Evolutionary conservation across 2,797 vertebrate genomes (phyloP), one percentile per base, ranked within the genome.

Genomic region (Hipposideros larvatus): DNA sequence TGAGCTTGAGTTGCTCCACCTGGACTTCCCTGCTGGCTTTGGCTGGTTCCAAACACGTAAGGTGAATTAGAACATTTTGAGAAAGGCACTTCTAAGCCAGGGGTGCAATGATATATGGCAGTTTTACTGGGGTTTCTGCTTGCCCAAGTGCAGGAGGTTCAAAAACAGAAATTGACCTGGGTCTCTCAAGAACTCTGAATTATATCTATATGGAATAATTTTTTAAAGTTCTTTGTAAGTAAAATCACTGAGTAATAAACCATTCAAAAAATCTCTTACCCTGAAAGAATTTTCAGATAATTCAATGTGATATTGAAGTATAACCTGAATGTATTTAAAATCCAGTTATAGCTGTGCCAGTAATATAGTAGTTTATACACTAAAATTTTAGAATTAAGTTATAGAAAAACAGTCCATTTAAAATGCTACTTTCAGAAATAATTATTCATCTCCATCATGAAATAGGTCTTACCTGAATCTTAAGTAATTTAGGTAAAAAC

Each of bases 311-410:
- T 37, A 57, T 43, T n/a, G 15, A 79, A 75, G 11, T 63, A 21
- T 18, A 93, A 85, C 26, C 0, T 84, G 46, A 89, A 85, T 41
- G 1, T 90, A 41, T 59, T 57, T 71, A 51, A 53, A 80, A 70
- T 21, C 24, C 4, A 78, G 21, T 61, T 93, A 73, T 71, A 28
- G 51, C 22, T 22, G 9, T 9, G 18, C 5, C 5, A 68, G 10
- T 68, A 84, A 89, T 43, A 66, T 11, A 46, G 16, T 43, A 85
- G 61, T 31, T 92, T 78, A 78, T 51, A 74, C 82, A 70, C 66
- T 1, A 68, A 74, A 75, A 83, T 65, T 66, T 79, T 73, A 57
- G 37, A 87, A 83, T 87, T 41, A 41, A n/a, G 4, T 73, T 82
- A 82, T 24, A 75, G 5, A 68, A 78, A 92, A 90, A 65, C 0